Conservation (phyloP, 2,113 vertebrate genomes). For the Apeltes quadracus region DNA sequence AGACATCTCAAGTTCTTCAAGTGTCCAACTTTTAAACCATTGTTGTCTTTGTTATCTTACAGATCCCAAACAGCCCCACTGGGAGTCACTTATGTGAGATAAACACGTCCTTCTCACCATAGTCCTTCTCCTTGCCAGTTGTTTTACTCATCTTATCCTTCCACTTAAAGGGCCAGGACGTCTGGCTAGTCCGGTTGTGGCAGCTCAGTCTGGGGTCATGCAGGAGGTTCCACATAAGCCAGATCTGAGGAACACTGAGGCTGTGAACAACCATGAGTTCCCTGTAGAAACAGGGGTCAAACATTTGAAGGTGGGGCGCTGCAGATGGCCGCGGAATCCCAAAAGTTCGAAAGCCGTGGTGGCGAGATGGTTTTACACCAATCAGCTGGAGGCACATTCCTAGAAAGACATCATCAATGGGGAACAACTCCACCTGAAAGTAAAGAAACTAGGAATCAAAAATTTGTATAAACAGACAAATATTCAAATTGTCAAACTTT, state of each 20-base stretch:
- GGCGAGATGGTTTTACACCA: constrained; percentile 84
- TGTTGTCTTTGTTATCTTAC: not conserved
- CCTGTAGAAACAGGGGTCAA: constrained; percentile 95
- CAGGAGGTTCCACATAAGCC: constrained; percentile 97
- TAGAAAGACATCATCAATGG: constrained; percentile 95
- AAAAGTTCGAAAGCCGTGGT: constrained; percentile 95
- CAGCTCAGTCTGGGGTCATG: constrained; percentile 87
- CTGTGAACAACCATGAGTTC: constrained; percentile 97
- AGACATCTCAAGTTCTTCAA: constrained; percentile 7
- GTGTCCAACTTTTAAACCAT: not conserved
- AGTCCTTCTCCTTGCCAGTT: constrained; percentile 29
- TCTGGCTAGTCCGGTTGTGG: constrained; percentile 71
- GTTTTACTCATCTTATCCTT: not conserved
- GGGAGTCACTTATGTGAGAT: constrained; percentile 46
- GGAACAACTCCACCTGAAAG: constrained; percentile 94
- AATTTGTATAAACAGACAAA: not conserved
- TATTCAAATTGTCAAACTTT: not conserved
- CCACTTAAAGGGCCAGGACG: constrained; percentile 80
- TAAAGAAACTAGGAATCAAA: not conserved
- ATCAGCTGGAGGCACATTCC: constrained; percentile 96
- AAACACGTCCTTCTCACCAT: constrained; percentile 54
- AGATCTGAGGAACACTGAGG: constrained; percentile 92
- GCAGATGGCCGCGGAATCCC: constrained; percentile 92
- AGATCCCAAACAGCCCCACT: not conserved
- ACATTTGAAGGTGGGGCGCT: constrained; percentile 91